Evolutionary conservation across 2,113 vertebrate genomes (phyloP), one percentile per base, ranked within the genome.

Genomic region (Nothoprocta perdicaria): DNA sequence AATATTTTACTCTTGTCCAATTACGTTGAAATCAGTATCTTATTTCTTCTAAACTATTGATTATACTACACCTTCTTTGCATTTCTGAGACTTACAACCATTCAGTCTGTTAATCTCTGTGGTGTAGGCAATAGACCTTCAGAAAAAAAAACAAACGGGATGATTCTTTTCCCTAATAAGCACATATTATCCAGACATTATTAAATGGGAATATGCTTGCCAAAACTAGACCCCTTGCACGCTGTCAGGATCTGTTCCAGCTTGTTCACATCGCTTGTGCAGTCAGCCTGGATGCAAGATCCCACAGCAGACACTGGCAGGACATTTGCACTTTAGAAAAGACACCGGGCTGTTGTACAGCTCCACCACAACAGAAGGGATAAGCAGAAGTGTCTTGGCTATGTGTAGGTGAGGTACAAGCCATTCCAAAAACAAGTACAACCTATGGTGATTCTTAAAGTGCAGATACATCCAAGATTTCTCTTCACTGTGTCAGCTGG

Each of bases 391-490:
- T 38, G 40, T 12, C 66, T 61, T 27, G 48, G 15, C 67, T 27
- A 14, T 53, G 38, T 9, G 31, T 58, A 80, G 45, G 35, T 24
- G 45, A 80, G 41, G 72, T 92, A 69, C 24, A 45, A 92, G 24
- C 29, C 63, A 74, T 83, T 81, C 81, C 82, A 79, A 91, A 91
- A 95, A 85, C 66, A 89, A 89, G 13, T 72, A 74, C 73, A 75
- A 93, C 68, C 92, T 91, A 82, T 15, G 65, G 63, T 35, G 60
- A 92, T 67, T 75, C 87, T 79, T 92, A 84, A 93, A 91, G 85
- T 93, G 84, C 79, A 85, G 93, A 95, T 65, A 87, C 50, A 60
- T 57, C 89, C 66, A 75, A 96, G 84, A 79, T 93, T 95, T 91
- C 91, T 87, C 79, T 80, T 93, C 72, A 41, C 3, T 83, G 27